Evolutionary conservation across 2,888 invertebrate species (phyloP).

Genomic region (Fissipunctia ypsillon): DNA sequence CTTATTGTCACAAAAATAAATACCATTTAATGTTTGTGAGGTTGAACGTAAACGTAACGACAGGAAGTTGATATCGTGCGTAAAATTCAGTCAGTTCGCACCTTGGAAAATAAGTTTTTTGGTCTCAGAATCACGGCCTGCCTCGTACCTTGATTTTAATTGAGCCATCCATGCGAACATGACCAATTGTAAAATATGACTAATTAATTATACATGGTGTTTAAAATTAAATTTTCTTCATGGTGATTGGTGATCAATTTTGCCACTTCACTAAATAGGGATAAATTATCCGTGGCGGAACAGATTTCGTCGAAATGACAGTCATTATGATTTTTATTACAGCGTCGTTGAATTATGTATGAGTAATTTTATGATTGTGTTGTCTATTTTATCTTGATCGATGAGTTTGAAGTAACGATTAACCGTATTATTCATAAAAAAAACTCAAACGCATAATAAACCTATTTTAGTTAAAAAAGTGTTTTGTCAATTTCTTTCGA

Average conservation of each 20-base stretch:
- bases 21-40: background rate
- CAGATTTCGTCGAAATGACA: conserved; percentile 6
- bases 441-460: too few relatives aligned
- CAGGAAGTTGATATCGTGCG: conserved; percentile 15
- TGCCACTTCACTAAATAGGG: conserved; percentile 1
- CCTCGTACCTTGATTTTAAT: conserved; percentile 17
- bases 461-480: too few relatives aligned
- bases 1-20: too few relatives aligned
- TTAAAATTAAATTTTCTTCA: conserved; percentile 25
- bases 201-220: conserved; percentile 38
- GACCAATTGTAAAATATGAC: conserved; percentile 22
- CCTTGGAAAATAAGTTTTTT: conserved; percentile 4
- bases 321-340: conserved; percentile 14
- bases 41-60: background rate
- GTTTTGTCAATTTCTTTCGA: too few relatives aligned
- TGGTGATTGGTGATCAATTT: background rate
- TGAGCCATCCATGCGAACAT: conserved; percentile 8
- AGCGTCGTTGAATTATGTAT: background rate
- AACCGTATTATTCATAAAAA: too few relatives aligned
- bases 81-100: conserved; percentile 5
- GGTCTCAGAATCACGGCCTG: background rate
- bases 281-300: conserved; percentile 4
- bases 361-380: conserved; percentile 13
- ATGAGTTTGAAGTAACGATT: conserved; percentile 11
- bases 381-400: conserved; percentile 8